Conservation (phyloP, 2,113 vertebrate genomes). For the Variabilichromis moorii region DNA sequence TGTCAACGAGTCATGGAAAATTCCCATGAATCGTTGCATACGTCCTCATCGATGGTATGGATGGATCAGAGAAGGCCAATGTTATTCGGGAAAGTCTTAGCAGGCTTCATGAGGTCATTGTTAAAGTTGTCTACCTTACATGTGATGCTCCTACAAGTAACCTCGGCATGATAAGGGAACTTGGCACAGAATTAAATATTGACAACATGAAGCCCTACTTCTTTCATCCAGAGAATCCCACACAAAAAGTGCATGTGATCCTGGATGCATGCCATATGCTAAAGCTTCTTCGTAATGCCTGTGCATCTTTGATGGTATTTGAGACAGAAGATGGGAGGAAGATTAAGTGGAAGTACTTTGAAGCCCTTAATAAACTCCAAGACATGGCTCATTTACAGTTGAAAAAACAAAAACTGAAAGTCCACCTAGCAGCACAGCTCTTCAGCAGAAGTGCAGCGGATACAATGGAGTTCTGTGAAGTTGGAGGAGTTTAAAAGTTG, state of each 20-base stretch:
- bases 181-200: neutral
- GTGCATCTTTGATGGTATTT: rapidly evolving
- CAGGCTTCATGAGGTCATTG: neutral
- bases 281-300: neutral
- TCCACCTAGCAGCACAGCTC: neutral
- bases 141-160: rapidly evolving
- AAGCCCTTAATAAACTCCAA: neutral
- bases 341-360: neutral
- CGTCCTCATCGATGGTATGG: neutral
- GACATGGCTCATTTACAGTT: neutral
- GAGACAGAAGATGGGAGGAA: neutral
- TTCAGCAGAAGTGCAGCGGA: neutral
- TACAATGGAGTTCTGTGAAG: neutral
- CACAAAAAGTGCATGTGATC: neutral
- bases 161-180: neutral
- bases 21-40: neutral
- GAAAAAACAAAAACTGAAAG: neutral
- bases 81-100: rapidly evolving
- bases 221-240: rapidly evolving
- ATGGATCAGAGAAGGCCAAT: neutral
- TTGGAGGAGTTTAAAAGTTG: neutral
- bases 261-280: neutral
- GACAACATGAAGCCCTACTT: neutral
- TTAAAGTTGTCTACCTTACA: neutral
- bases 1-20: neutral